Evolutionary conservation across 1,140 invertebrate species (phyloP).

Genomic region (Contarinia nasturtii): DNA sequence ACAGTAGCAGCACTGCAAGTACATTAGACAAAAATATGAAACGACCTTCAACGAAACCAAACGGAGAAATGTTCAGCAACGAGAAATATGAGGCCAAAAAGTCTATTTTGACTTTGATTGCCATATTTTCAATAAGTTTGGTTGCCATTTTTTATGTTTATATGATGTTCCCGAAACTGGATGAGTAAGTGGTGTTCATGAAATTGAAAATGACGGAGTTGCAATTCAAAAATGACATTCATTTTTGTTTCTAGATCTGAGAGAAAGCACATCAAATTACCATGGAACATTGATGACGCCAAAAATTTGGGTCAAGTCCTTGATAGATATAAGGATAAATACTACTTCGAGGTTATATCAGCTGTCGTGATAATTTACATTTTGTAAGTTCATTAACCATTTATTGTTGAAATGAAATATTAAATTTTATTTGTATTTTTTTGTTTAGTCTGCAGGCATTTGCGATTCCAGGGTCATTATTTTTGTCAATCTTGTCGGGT

Average conservation of each 20-base stretch:
- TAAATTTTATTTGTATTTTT: background rate
- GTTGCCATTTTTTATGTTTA: conserved; percentile 32
- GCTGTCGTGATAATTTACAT: conserved; percentile 87
- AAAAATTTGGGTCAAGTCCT: conserved; percentile 84
- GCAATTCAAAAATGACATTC: too few species aligned
- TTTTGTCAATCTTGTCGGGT: conserved; percentile 91
- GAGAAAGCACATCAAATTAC: conserved; percentile 73
- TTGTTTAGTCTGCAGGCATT: conserved; percentile 84
- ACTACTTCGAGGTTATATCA: conserved; percentile 79
- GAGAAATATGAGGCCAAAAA: conserved; percentile 20
- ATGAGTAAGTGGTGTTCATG: conserved; percentile 43
- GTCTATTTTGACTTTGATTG: conserved; percentile 19
- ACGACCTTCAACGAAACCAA: background rate
- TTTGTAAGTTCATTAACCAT: conserved; percentile 58
- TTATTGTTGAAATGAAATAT: background rate
- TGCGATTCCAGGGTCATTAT: conserved; percentile 97
- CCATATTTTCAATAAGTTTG: conserved; percentile 16
- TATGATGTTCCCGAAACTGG: conserved; percentile 58
- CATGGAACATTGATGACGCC: conserved; percentile 87
- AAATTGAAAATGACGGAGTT: background rate
- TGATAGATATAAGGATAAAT: conserved; percentile 82
- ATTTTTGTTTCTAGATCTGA: conserved; percentile 57
- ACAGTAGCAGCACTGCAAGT: too few species aligned
- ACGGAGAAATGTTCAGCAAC: background rate
- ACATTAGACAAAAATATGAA: background rate